Evolutionary conservation across 2,113 vertebrate genomes (phyloP), one percentile per base, ranked within the genome.

Genomic region (Tretioscincus oriximinensis): DNA sequence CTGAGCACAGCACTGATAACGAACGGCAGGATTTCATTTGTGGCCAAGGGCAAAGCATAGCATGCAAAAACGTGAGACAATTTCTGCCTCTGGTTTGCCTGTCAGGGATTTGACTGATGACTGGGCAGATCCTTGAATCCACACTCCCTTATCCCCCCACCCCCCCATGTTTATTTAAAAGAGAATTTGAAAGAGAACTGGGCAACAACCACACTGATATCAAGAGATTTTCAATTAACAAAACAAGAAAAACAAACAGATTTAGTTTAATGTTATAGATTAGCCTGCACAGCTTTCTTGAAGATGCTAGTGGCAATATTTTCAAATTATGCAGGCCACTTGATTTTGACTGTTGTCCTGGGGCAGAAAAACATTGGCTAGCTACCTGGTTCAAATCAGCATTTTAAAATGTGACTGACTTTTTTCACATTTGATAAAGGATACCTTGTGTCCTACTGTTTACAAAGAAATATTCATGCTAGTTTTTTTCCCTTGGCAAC

Each of bases 41-140:
- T 87, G 60, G 86, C 73, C 85, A 82, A 84, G 88, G 84, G 68
- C 73, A 87, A 89, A 74, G 29, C 35, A 83, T 65, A 81, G 84
- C 89, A 88, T 84, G 80, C 12, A 70, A 81, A 85, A 85, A 69
- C 9, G 54, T 18, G 69, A 89, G 82, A 81, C 66, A 35, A 75
- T 29, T 35, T 64, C 54, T 61, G 35, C 26, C 80, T 76, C 60
- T 66, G 80, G 26, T 12, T 26, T 65, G 71, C 45, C 18, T 85
- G 81, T 65, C 83, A 83, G 78, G 18, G 88, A 87, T 63, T 77
- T 75, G 84, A 81, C 1, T 68, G 65, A 86, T 81, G 28, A 10
- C 84, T 81, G 81, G 72, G 81, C 69, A 70, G 28, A 82, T 69
- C 35, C 8, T 79, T n/a, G 68, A 80, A 81, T 8, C 35, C n/a